These are phyloP conservation scores for Oenanthe melanoleuca DNA, from an alignment of 2,113 vertebrate genomes.

Conservation along the genomic window DNA sequence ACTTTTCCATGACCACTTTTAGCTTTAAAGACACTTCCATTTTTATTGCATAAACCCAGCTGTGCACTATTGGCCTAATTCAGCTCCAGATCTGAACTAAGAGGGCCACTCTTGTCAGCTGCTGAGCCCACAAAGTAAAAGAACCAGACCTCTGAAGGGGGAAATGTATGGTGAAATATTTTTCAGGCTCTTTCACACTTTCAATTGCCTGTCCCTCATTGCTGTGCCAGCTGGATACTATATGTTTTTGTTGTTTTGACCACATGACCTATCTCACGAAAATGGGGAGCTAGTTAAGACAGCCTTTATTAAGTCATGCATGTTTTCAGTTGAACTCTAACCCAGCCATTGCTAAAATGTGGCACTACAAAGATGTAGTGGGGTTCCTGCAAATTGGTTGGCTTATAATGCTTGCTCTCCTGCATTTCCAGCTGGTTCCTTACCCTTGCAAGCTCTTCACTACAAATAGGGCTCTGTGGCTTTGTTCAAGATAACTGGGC, in stretches of 20 bases:
- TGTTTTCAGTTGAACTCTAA: neutral
- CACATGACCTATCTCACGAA: neutral
- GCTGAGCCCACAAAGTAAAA: neutral
- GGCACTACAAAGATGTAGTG: neutral
- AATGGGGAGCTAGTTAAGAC: neutral
- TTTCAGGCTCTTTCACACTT: neutral
- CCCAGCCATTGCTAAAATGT: neutral
- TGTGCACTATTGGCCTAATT: neutral
- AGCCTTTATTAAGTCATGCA: neutral
- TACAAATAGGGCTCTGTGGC: neutral
- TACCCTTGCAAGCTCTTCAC: neutral
- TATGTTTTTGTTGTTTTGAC: neutral
- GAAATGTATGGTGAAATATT: neutral
- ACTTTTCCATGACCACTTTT: neutral
- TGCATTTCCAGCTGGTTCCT: neutral
- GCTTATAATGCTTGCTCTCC: neutral
- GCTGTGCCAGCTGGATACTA: neutral
- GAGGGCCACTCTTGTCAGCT: neutral
- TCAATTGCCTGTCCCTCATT: neutral
- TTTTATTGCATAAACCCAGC: neutral
- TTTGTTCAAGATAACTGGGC: neutral
- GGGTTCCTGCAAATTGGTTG: neutral
- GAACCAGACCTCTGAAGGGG: neutral
- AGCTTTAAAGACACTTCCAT: neutral
- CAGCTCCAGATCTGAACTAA: neutral